These are phyloP conservation scores for Hirtodrosophila confusa DNA, from an alignment of 2,888 invertebrate genomes.

Conservation along the genomic window DNA sequence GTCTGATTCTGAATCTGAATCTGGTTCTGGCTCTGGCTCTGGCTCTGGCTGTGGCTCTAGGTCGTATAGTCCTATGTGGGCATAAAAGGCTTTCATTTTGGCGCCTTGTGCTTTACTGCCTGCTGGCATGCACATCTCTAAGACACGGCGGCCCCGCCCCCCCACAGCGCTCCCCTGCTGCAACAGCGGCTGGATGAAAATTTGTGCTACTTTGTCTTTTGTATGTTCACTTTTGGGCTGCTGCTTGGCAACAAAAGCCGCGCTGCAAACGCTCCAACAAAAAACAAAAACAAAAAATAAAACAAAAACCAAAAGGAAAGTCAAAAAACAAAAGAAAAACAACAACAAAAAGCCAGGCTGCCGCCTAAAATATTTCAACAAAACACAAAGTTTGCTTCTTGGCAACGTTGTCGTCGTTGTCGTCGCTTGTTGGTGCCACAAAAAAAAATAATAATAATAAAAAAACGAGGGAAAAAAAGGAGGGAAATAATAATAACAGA, in stretches of 20 bases:
- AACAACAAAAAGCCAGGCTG: constrained; percentile 20
- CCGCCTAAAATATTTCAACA: constrained; percentile 58
- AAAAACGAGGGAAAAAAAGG: constrained; percentile 27
- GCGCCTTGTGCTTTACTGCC: constrained; percentile 69
- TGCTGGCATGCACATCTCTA: constrained; percentile 67
- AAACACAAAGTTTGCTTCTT: constrained; percentile 64
- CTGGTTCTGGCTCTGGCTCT: too few relatives aligned
- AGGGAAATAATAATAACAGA: constrained; percentile 44
- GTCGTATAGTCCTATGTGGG: neutral
- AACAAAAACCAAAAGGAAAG: neutral
- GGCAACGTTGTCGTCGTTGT: constrained; percentile 38
- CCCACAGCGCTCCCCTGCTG: constrained; percentile 4
- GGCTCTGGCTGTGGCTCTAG: neutral
- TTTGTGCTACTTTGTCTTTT: constrained; percentile 80
- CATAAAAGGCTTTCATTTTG: constrained; percentile 66
- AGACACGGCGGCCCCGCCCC: constrained; percentile 49
- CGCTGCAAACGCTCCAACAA: constrained; percentile 17
- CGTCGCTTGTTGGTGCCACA: constrained; percentile 16
- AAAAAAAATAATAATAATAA: constrained; percentile 15
- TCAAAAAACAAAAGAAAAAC: constrained; percentile 10
- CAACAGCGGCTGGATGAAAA: constrained; percentile 51
- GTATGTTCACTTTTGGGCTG: constrained; percentile 66
- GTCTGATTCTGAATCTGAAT: too few relatives aligned
- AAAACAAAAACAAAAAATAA: constrained; percentile 15
- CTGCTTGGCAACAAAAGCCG: constrained; percentile 56